These are phyloP conservation scores for Halcyon senegalensis DNA, from an alignment of 2,113 vertebrate species.

Conservation along the genomic window DNA sequence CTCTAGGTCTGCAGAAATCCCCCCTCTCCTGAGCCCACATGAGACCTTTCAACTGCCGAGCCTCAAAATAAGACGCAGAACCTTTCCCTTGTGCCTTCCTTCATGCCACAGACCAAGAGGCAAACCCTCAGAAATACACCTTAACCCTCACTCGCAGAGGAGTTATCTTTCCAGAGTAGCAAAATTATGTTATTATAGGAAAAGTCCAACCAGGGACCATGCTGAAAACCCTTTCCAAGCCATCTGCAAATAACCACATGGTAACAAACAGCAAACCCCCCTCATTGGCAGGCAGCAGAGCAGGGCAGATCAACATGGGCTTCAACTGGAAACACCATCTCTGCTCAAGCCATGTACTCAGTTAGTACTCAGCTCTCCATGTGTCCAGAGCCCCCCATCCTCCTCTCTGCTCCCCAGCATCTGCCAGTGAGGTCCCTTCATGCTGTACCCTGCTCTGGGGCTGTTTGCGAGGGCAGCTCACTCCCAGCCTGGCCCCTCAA, in stretches of 20 bases:
- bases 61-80: background rate
- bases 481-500: background rate
- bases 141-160: background rate
- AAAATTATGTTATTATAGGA: conserved; percentile 3
- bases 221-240: background rate
- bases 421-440: background rate
- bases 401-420: background rate
- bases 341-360: background rate
- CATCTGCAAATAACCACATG: background rate
- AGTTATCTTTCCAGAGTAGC: background rate
- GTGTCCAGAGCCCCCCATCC: background rate
- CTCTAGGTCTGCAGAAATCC: background rate
- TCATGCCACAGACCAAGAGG: background rate
- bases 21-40: background rate
- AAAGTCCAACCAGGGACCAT: background rate
- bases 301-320: fast-evolving
- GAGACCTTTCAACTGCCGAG: background rate
- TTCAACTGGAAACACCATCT: background rate
- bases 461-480: background rate
- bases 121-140: background rate
- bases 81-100: background rate
- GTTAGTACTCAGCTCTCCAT: background rate
- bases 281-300: background rate
- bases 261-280: background rate
- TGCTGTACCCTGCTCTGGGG: background rate